Evolutionary conservation across 35 echinoderm and acorn worm genomes (phyloP).

Genomic region (Apostichopus japonicus): DNA sequence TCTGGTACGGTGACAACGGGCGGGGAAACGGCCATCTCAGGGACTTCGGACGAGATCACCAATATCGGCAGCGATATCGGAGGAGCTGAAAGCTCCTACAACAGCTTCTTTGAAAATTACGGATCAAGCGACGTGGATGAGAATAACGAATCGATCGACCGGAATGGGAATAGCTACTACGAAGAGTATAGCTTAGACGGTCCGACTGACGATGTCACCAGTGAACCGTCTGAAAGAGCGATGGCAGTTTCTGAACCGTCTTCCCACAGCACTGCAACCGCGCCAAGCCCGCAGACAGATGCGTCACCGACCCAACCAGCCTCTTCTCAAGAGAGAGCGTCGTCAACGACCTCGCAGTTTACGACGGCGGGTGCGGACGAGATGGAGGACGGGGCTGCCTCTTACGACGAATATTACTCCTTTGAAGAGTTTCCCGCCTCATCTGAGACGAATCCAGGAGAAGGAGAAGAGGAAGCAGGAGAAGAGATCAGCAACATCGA

Average conservation of each 20-base stretch:
- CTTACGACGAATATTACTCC: background rate
- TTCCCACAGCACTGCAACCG: background rate
- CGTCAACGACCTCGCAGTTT: too few relatives aligned
- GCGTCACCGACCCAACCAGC: background rate
- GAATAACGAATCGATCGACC: too few relatives aligned
- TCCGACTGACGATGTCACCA: background rate
- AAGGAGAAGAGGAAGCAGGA: background rate
- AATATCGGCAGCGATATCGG: too few relatives aligned
- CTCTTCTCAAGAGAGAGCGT: background rate
- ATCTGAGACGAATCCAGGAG: background rate
- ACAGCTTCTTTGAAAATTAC: too few relatives aligned
- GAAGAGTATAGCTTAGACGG: background rate
- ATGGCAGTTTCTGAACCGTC: background rate
- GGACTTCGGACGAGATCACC: too few relatives aligned
- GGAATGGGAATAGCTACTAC: background rate
- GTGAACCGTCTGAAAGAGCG: background rate
- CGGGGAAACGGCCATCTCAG: too few relatives aligned
- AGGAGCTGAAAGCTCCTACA: too few relatives aligned
- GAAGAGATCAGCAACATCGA: background rate
- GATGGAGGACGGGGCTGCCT: background rate
- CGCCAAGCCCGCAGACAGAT: background rate
- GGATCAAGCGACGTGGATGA: too few relatives aligned
- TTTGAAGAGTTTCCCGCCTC: background rate
- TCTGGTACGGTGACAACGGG: too few relatives aligned
- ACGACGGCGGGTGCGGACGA: too few relatives aligned